Evolutionary conservation across 2,888 invertebrate species (phyloP), one percentile per base, ranked within the genome.

Genomic region (Brachyptera risi): DNA sequence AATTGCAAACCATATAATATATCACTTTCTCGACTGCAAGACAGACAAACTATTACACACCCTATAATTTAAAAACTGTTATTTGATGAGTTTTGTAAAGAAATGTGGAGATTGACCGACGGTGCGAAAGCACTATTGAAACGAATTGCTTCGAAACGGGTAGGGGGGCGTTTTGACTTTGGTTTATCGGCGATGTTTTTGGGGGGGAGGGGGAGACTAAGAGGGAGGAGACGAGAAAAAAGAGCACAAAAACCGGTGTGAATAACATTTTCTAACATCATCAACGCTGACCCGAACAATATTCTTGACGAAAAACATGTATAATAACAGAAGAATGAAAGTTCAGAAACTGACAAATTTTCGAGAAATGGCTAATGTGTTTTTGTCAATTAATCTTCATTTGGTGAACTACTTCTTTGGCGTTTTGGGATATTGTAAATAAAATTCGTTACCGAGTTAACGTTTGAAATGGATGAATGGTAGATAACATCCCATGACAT

Each of bases 41-140:
- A 27, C 27, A 51, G 50, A 51, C 50, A 51, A 27, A 51, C 50
- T 31, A 51, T 51, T 51, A 51, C 50, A 51, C 50, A 51, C 50
- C 27, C 50, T 51, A 31, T 51, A 51, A 51, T 51, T 27, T 51
- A 26, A 51, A 51, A n/a, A 19, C 15, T 26, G 13, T 11, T 19
- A 42, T 27, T 51, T 51, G 50, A 51, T 51, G 50, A 51, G 50
- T 51, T 51, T 27, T 27, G 27, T 27, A 31, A 51, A 15, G 31
- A 31, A 26, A 15, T 21, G 50, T 17, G 3, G 7, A n/a, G 50
- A 15, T 11, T 51, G 50, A 51, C 50, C 50, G 50, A 27, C 15
- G 26, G 50, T 51, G 26, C 9, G n/a, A 31, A 5, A 27, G 15
- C 17, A 17, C 24, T 13, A n/a, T n/a, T n/a, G 49, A 9, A 27